Base-by-base conservation (phyloP, 2,888 invertebrate genomes). In the Sarcophaga variegata region DNA sequence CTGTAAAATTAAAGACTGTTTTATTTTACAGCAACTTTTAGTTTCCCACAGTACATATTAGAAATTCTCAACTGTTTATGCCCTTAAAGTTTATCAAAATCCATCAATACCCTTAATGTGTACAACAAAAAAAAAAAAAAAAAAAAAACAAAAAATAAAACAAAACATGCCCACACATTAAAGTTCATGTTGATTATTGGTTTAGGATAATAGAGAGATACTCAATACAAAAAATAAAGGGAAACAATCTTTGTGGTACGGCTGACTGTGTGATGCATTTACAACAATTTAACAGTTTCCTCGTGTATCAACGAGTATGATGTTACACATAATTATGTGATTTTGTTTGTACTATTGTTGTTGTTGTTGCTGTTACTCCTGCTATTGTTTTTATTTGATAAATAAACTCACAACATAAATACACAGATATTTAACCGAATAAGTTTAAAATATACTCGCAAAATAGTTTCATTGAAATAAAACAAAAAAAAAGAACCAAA, bases 321-420 rank as follows among this genome's bases (percentile, higher is more conserved):
- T 76, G 75, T 76, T 84, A 84, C 79, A 84, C 75, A 84, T 84
- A 84, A 84, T 84, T 80, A 80, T 84, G 76, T 80, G 84, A 80
- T 80, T 84, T 80, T 80, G 71, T 49, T 72, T 80, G 22, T 49
- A 72, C 67, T 83, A 11, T 5, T 54, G 22, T 60, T 60, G 17
- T 69, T 47, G 20, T 59, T 45, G 45, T 25, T 59, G 64, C 11
- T 22, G 14, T 64, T 71, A 45, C 37, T 70, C 69, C 14, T 78
- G 49, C 8, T 25, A 27, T 78, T 79, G 2, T n/a, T 45, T 10
- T 37, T n/a, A 45, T 45, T 67, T 54, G 17, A 76, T 76, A 59
- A 64, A 71, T 59, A 76, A 59, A 77, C 27, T 66, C 59, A 71
- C 45, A 82, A 62, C 59, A 77, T 45, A 77, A 62, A 62, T 77